phyloP scores from a whole-genome alignment of 2,797 vertebrate species.

The Hippoglossus hippoglossus region DNA sequence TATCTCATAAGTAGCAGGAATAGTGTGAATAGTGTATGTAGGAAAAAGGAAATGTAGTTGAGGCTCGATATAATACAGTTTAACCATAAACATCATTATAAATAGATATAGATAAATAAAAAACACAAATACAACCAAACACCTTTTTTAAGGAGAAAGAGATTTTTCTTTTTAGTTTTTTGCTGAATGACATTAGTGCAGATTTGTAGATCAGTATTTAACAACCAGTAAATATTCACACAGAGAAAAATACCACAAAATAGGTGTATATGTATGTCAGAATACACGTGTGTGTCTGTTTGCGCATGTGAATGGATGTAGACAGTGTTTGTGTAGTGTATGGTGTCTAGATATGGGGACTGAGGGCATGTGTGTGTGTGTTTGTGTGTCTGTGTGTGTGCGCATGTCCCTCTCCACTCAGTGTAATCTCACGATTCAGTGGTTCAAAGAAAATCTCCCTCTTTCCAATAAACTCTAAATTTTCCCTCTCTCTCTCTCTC shows the following conservation, averaged over 20 bases:
- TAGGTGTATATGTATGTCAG: background rate
- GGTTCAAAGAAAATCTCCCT: slow-evolving; percentile 84
- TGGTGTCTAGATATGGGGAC: slow-evolving; percentile 17
- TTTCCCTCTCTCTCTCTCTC: slow-evolving; percentile 56
- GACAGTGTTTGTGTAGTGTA: slow-evolving; percentile 27
- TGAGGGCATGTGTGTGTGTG: slow-evolving; percentile 7
- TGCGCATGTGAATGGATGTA: slow-evolving; percentile 22
- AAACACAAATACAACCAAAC: too few species aligned
- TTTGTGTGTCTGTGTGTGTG: slow-evolving; percentile 15
- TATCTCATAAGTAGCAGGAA: too few species aligned
- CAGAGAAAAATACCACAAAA: slow-evolving; percentile 7
- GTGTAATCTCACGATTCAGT: slow-evolving; percentile 86
- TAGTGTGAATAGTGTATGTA: too few species aligned
- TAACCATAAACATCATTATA: too few species aligned
- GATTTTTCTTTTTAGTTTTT: too few species aligned
- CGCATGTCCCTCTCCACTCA: slow-evolving; percentile 65
- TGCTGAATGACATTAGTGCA: too few species aligned
- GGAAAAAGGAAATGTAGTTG: too few species aligned
- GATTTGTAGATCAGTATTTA: too few species aligned
- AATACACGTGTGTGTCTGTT: slow-evolving; percentile 3
- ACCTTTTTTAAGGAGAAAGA: too few species aligned
- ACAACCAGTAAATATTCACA: background rate
- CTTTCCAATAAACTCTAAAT: slow-evolving; percentile 78
- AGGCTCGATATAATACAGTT: too few species aligned
- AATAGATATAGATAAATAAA: too few species aligned